Base-by-base conservation (phyloP, 2,888 invertebrate species). In the Lingula anatina region DNA sequence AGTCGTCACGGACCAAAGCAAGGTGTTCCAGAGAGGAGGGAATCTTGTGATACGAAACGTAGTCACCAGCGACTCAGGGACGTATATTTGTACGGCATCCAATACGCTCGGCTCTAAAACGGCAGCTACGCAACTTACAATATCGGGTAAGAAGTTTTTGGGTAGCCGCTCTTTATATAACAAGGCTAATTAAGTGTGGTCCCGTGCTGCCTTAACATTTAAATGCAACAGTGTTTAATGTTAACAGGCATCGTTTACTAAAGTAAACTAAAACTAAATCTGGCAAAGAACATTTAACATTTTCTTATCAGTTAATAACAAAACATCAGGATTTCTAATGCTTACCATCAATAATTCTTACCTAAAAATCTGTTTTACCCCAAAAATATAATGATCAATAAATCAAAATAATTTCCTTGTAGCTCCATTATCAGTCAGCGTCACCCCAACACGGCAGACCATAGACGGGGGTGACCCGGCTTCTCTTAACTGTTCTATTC, bases 21-120 rank as follows among this genome's bases (percentile, higher is more conserved):
- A 45, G 24, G 47, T 54, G 55, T 84, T 93, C 67, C 92, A 93
- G 81, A 89, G 91, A 18, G 92, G 93, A 54, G 94, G 94, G 50
- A 94, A 94, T 54, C 81, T 96, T 64, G 90, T 94, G 62, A 92
- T 96, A 61, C 86, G 88, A 58, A 89, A 91, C 72, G 91, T 92
- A 42, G 86, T 86, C 66, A 82, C 85, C 25, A 88, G 88, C 68
- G 93, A 94, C 75, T 84, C 87, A 50, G 93, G 92, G 44, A 84
- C 87, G 63, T 92, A 91, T 79, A 84, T 89, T 50, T 94, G 94
- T 79, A 88, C 87, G 82, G 89, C 90, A 49, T 91, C 90, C 79
- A 94, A 93, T 76, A 87, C 89, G 5, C 87, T 88, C 2, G 93
- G 92, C 25, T 87, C 86, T 67, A 88, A 89, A 71, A 86, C 86